phyloP scores from a whole-genome alignment of 2,888 invertebrate species.

The Sialis fuliginosa region DNA sequence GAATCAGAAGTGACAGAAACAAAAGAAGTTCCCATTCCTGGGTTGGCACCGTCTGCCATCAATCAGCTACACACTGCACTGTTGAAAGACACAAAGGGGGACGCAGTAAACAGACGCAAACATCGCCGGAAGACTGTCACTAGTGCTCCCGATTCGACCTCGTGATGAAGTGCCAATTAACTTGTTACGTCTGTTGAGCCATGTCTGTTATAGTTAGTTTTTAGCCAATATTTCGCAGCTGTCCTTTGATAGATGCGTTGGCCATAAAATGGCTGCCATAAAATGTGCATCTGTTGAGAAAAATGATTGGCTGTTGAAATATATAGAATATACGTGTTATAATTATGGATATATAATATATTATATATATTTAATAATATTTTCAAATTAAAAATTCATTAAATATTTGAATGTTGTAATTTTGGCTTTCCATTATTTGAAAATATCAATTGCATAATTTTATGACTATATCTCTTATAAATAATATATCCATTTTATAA shows the following conservation, averaged over 20 bases:
- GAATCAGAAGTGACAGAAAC: slow-evolving; percentile 48
- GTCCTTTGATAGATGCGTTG: neutral
- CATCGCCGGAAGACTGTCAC: slow-evolving; percentile 22
- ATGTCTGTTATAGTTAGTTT: neutral
- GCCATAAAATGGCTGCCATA: neutral
- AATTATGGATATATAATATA: neutral
- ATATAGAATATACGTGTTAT: neutral
- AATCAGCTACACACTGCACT: slow-evolving; percentile 34
- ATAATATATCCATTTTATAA: slow-evolving; percentile 11
- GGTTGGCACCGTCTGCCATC: slow-evolving; percentile 30
- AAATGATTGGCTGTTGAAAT: neutral
- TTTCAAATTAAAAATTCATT: too few species aligned
- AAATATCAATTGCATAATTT: too few species aligned
- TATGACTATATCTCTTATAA: neutral
- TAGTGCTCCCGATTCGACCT: slow-evolving; percentile 7
- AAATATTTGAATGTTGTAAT: too few species aligned
- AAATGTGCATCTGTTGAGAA: too few species aligned
- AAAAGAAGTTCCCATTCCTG: slow-evolving; percentile 38
- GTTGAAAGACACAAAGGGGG: slow-evolving; percentile 12
- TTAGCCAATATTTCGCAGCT: neutral
- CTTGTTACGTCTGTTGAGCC: neutral
- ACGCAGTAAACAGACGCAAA: slow-evolving; percentile 9
- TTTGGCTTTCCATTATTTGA: too few species aligned
- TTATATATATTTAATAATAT: too few species aligned
- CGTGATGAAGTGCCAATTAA: slow-evolving; percentile 4